Evolutionary conservation across 2,888 invertebrate species (phyloP).

Genomic region (Spodoptera exigua): DNA sequence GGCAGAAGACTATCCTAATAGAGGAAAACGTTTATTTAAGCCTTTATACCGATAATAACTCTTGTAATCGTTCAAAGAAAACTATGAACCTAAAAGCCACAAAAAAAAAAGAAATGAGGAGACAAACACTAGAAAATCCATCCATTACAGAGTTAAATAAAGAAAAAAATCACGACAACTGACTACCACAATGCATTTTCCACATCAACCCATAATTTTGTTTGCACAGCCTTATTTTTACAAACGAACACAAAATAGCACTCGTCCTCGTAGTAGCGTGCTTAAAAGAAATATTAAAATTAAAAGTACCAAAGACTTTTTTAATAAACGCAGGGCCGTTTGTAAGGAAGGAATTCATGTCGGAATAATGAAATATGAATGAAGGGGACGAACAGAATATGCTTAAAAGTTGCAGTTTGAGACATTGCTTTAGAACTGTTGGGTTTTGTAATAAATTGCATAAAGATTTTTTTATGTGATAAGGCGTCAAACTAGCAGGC

Average conservation of each 20-base stretch:
- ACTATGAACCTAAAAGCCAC: too few species aligned
- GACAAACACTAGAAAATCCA: neutral
- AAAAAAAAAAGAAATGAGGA: neutral
- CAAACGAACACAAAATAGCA: neutral
- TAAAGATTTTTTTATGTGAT: too few species aligned
- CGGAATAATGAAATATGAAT: constrained; percentile 49
- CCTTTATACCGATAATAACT: too few species aligned
- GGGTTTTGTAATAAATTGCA: constrained; percentile 20
- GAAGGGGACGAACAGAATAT: neutral
- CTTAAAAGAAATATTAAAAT: constrained; percentile 36
- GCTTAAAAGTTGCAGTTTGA: constrained; percentile 30
- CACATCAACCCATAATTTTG: constrained; percentile 14
- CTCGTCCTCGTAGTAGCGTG: constrained; percentile 4
- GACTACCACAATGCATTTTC: constrained; percentile 12
- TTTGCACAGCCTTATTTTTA: constrained; percentile 19
- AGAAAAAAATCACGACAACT: constrained; percentile 1
- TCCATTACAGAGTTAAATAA: constrained; percentile 26
- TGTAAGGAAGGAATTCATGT: constrained; percentile 43
- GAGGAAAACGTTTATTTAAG: too few species aligned
- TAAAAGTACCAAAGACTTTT: constrained; percentile 27
- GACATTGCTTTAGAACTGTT: constrained; percentile 21
- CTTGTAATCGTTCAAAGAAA: too few species aligned
- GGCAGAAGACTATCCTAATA: too few species aligned
- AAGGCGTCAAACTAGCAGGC: too few species aligned
- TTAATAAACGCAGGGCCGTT: constrained; percentile 42